phyloP scores from a whole-genome alignment of 2,797 vertebrate species.

The Sebastes elongatus region DNA sequence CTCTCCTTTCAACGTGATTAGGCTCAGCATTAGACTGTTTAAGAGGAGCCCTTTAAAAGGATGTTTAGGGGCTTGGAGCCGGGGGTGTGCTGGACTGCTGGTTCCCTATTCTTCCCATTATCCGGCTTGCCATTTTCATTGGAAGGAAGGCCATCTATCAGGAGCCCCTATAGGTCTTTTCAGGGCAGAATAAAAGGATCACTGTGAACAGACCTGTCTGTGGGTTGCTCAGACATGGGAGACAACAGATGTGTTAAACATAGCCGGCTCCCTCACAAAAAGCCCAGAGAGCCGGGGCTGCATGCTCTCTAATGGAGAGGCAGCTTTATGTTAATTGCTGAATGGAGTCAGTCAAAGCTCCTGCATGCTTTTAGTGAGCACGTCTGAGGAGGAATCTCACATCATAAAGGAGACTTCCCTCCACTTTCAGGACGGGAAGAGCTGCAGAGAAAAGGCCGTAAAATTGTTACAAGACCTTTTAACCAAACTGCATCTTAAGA shows the following conservation, averaged over 20 bases:
- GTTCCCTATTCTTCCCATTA: conserved; percentile 75
- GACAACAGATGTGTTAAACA: conserved; percentile 88
- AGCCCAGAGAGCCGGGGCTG: conserved; percentile 30
- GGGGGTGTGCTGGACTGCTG: conserved; percentile 62
- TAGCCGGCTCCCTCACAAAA: conserved; percentile 53
- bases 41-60: conserved; percentile 68
- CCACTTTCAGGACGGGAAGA: conserved; percentile 26
- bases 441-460: conserved; percentile 37
- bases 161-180: conserved; percentile 79
- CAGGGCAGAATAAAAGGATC: conserved; percentile 81
- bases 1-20: conserved; percentile 64
- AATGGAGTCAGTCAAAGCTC: conserved; percentile 63
- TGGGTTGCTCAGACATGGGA: conserved; percentile 81
- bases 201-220: conserved; percentile 82
- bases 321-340: conserved; percentile 80
- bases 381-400: conserved; percentile 36
- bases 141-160: conserved; percentile 87
- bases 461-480: conserved; percentile 34
- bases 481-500: conserved; percentile 26
- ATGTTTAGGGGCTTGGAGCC: conserved; percentile 53
- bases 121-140: conserved; percentile 81
- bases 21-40: conserved; percentile 77
- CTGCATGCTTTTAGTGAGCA: conserved; percentile 34
- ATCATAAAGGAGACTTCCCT: conserved; percentile 61
- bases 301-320: conserved; percentile 54